A percentile compares a stretch with the other conserved stretches of the same genome.
Evolutionary conservation across 2,888 invertebrate genomes (phyloP).

Genomic region (Andrena marginata): DNA sequence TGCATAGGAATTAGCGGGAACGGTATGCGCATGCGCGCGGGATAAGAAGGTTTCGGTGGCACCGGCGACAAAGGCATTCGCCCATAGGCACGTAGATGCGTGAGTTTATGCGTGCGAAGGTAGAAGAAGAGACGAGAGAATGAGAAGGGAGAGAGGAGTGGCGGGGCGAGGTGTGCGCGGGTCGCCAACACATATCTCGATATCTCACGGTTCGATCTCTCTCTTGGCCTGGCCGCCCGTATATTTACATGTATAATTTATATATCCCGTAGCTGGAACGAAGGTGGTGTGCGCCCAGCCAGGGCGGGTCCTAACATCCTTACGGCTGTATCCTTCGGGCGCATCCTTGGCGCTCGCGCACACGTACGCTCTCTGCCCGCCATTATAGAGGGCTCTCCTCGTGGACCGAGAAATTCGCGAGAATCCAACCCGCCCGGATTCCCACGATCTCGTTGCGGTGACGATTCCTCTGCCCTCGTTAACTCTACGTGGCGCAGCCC

Average conservation of each 20-base stretch:
- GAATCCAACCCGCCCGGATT: slow-evolving; percentile 60
- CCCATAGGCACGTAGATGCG: slow-evolving; percentile 57
- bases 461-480: background rate
- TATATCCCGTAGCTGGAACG: slow-evolving; percentile 77
- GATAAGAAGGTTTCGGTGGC: slow-evolving; percentile 52
- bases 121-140: slow-evolving; percentile 37
- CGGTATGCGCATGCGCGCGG: slow-evolving; percentile 26
- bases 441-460: slow-evolving; percentile 61
- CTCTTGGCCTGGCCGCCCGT: slow-evolving; percentile 75
- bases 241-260: slow-evolving; percentile 84
- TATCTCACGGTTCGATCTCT: slow-evolving; percentile 81
- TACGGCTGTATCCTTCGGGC: slow-evolving; percentile 43
- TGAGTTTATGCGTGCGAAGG: slow-evolving; percentile 56
- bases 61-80: slow-evolving; percentile 52
- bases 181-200: slow-evolving; percentile 81
- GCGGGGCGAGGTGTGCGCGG: slow-evolving; percentile 65
- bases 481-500: background rate
- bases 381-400: slow-evolving; percentile 59
- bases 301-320: slow-evolving; percentile 64
- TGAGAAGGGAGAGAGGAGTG: slow-evolving; percentile 29
- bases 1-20: slow-evolving; percentile 55
- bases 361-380: slow-evolving; percentile 12
- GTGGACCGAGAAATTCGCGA: slow-evolving; percentile 64
- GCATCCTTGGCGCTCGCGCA: slow-evolving; percentile 6
- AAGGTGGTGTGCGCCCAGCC: slow-evolving; percentile 63